A percentile compares a stretch with the other conserved stretches of the same genome.
These are phyloP conservation scores for Lordiphosa clarofinis DNA, from an alignment of 1,140 invertebrate species.

Conservation along the genomic window DNA sequence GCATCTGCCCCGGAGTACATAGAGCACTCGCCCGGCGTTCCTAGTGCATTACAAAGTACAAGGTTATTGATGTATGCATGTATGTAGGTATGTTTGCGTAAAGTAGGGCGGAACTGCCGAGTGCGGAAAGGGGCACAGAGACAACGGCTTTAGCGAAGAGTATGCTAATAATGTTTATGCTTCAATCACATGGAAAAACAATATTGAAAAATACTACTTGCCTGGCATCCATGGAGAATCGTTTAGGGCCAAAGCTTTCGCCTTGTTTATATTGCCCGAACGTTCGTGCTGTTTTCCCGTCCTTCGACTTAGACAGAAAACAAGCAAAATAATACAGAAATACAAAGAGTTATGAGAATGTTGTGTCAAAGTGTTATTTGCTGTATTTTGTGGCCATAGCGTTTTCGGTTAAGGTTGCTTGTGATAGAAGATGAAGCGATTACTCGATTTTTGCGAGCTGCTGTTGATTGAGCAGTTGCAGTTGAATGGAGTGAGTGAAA, in stretches of 20 bases:
- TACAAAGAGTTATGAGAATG: conserved; percentile 53
- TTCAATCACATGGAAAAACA: conserved; percentile 70
- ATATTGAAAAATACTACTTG: conserved; percentile 65
- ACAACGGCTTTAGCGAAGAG: conserved; percentile 9
- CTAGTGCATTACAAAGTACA: conserved; percentile 53
- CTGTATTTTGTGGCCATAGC: conserved; percentile 34
- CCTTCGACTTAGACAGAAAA: neutral
- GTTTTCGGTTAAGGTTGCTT: conserved; percentile 33
- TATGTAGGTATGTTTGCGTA: conserved; percentile 45
- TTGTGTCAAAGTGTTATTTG: conserved; percentile 59
- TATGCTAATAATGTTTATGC: conserved; percentile 68
- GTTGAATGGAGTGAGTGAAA: no score
- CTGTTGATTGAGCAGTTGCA: conserved; percentile 41
- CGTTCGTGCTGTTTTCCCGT: neutral
- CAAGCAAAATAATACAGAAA: neutral
- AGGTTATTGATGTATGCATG: conserved; percentile 56
- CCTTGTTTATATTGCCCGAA: conserved; percentile 34
- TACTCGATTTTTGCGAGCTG: conserved; percentile 31
- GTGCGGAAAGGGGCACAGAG: conserved; percentile 5
- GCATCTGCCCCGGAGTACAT: conserved; percentile 34
- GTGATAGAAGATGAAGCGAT: conserved; percentile 38
- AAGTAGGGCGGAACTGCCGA: conserved; percentile 29
- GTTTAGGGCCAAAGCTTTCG: conserved; percentile 44
- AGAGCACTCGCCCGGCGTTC: conserved; percentile 30
- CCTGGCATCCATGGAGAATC: conserved; percentile 34